These are phyloP conservation scores for Pandion haliaetus DNA, from an alignment of 2,113 vertebrate species.

Conservation along the genomic window DNA sequence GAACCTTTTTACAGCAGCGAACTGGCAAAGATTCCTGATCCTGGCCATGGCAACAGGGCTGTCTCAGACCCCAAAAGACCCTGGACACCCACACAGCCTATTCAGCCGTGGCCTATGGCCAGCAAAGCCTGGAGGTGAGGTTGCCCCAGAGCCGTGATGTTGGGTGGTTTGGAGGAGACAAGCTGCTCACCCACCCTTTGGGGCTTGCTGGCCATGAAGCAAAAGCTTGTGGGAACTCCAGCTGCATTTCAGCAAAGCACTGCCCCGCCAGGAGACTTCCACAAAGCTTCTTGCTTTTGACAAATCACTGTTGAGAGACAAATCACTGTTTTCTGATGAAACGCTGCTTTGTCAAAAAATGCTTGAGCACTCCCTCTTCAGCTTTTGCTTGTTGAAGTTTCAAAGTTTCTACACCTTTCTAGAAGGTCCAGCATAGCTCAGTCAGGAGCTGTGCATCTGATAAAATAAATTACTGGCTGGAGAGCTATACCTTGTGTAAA, in stretches of 20 bases:
- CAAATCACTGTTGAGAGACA: neutral
- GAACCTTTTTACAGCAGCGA: neutral
- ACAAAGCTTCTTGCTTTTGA: neutral
- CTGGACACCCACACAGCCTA: neutral
- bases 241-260: neutral
- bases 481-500: neutral
- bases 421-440: neutral
- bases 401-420: neutral
- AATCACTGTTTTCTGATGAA: neutral
- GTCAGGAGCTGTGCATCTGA: neutral
- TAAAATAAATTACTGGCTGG: neutral
- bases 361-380: neutral
- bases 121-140: neutral
- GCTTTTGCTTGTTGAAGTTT: neutral
- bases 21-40: neutral
- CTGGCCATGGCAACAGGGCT: neutral
- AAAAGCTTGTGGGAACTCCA: neutral
- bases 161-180: neutral
- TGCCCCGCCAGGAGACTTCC: neutral
- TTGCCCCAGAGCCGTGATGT: neutral
- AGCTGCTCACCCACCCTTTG: neutral
- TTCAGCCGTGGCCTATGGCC: neutral
- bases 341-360: neutral
- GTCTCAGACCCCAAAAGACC: neutral
- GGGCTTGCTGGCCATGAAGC: neutral